Percentiles rank a stretch among this genome's conserved stretches.
These are phyloP conservation scores for Heteromormyrus szaboi DNA, from an alignment of 2,797 vertebrate species.

Conservation along the genomic window DNA sequence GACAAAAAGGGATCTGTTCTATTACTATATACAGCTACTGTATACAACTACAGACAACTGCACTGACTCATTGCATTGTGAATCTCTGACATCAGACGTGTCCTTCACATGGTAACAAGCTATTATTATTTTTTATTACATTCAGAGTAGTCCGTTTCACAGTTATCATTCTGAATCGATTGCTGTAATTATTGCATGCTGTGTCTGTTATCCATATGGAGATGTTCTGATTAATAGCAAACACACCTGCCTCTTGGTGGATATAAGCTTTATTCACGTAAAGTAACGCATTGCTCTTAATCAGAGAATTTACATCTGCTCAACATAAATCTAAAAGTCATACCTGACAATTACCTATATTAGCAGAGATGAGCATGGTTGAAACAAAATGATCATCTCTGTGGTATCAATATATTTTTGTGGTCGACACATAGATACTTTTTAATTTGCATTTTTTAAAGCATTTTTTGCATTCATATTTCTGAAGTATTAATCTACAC, in stretches of 20 bases:
- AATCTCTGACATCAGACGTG: neutral
- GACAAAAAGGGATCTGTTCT: neutral
- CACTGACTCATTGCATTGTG: neutral
- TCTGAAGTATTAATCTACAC: conserved; percentile 27
- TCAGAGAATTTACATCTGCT: conserved; percentile 13
- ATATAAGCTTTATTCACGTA: conserved; percentile 22
- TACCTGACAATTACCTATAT: neutral
- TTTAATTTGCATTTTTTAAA: neutral
- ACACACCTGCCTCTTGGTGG: neutral
- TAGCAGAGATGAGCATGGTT: neutral
- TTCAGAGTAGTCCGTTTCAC: neutral
- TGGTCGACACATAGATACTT: conserved; percentile 14
- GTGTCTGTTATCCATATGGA: neutral
- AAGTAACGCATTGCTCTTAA: neutral
- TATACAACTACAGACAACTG: neutral
- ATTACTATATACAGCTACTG: neutral
- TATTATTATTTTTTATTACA: neutral
- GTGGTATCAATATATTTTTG: neutral
- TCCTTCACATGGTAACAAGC: neutral
- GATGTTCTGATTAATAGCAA: neutral
- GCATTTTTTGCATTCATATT: conserved; percentile 19
- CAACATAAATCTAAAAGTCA: neutral
- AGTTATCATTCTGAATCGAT: conserved; percentile 1
- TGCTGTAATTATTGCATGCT: conserved; percentile 6
- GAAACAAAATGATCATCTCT: neutral